Percentiles rank a stretch among this genome's conserved stretches.
phyloP scores from a whole-genome alignment of 2,113 vertebrate genomes.

The Chamaetylas fuelleborni region DNA sequence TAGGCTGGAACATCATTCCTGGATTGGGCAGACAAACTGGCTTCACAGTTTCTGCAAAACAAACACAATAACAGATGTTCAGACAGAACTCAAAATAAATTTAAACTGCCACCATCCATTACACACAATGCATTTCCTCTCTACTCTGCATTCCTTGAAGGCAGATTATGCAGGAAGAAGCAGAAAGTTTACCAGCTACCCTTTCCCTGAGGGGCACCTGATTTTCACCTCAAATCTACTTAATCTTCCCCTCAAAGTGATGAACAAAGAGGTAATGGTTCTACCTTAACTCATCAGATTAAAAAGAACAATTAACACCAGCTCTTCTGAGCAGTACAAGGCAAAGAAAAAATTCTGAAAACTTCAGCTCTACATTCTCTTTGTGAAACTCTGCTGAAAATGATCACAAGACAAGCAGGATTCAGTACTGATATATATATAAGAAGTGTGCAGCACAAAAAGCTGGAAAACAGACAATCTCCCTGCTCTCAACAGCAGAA shows the following conservation, averaged over 20 bases:
- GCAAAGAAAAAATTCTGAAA: background rate
- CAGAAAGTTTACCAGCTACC: background rate
- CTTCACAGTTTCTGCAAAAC: constrained; percentile 40
- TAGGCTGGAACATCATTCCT: constrained; percentile 62
- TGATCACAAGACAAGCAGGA: background rate
- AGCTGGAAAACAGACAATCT: background rate
- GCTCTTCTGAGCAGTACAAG: background rate
- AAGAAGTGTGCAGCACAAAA: background rate
- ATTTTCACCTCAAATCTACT: background rate
- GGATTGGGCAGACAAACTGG: constrained; percentile 79
- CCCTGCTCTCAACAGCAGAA: background rate
- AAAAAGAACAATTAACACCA: background rate
- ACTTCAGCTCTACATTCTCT: background rate
- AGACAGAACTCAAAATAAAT: background rate
- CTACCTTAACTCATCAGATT: background rate
- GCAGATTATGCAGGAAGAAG: background rate
- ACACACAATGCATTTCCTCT: background rate
- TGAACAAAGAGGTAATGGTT: background rate
- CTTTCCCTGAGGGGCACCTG: background rate
- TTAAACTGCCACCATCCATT: background rate
- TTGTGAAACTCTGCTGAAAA: background rate
- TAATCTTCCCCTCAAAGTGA: background rate
- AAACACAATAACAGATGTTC: background rate
- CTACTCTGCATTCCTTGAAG: background rate
- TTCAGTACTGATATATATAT: background rate